A percentile compares a stretch with the other conserved stretches of the same genome.
Evolutionary conservation across 2,888 invertebrate species (phyloP).

Genomic region (Ophioninae sp.): DNA sequence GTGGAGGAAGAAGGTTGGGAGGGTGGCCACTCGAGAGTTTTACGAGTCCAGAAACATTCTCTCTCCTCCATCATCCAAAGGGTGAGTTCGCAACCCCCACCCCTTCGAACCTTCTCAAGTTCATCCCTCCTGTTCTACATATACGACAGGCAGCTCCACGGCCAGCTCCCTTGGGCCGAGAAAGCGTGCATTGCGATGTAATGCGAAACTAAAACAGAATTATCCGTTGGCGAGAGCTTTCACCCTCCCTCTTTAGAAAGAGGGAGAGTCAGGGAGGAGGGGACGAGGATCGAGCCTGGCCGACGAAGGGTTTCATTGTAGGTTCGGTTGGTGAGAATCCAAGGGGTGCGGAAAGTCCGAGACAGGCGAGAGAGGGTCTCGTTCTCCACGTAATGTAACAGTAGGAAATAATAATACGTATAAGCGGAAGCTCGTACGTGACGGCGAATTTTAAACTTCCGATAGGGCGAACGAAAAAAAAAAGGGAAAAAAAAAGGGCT

Average conservation of each 20-base stretch:
- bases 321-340: not conserved
- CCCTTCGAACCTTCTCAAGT: slow-evolving; percentile 27
- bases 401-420: slow-evolving; percentile 39
- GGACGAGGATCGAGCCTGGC: slow-evolving; percentile 38
- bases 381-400: slow-evolving; percentile 35
- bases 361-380: not conserved
- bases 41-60: slow-evolving; percentile 44
- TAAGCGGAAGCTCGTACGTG: slow-evolving; percentile 34
- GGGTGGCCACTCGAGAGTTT: slow-evolving; percentile 49
- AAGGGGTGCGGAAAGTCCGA: not conserved
- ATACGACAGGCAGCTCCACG: slow-evolving; percentile 39
- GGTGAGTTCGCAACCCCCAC: slow-evolving; percentile 39
- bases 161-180: slow-evolving; percentile 55
- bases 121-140: slow-evolving; percentile 33
- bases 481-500: not conserved
- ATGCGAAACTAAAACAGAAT: slow-evolving; percentile 80
- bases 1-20: slow-evolving; percentile 23
- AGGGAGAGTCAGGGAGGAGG: too few relatives aligned
- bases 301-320: slow-evolving; percentile 51
- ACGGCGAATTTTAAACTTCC: slow-evolving; percentile 39
- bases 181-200: slow-evolving; percentile 74
- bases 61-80: slow-evolving; percentile 35
- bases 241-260: slow-evolving; percentile 56
- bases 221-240: slow-evolving; percentile 71
- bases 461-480: not conserved